Evolutionary conservation across 2,797 vertebrate genomes (phyloP), one percentile per base, ranked within the genome.

Genomic region (Sebastes nivosus): DNA sequence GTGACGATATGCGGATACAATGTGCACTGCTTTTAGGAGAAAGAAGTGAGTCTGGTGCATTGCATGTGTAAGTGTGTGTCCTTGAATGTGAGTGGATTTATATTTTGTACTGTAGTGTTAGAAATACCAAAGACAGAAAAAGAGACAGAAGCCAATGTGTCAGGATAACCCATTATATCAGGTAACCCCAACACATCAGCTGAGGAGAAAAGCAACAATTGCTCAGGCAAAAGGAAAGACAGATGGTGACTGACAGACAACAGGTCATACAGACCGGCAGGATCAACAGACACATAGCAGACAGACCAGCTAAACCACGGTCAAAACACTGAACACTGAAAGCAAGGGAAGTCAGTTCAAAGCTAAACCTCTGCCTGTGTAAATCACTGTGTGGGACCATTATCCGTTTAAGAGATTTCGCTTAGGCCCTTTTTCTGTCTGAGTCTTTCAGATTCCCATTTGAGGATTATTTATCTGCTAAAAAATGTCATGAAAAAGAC

Each of bases 371-470:
- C 87, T 67, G 82, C 83, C 83, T 87, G 88, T 77, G 67, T 92
- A 90, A 91, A 92, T 91, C 86, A 85, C 87, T 77, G 84, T 75
- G 75, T 68, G 76, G 75, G 75, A 70, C 82, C 79, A 54, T 94
- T 86, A 94, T 94, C 93, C 84, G 82, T 92, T 93, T 91, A 93
- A 91, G 83, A 89, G 93, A 93, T 94, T 94, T 93, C 71, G 77
- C 84, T 82, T 67, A 54, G 84, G 81, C 77, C 83, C 68, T 81
- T 76, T 89, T 84, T 88, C 83, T 81, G 71, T 81, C 79, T 75
- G 87, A 88, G 67, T 91, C 81, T 84, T 87, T 83, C 83, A 92
- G 79, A 89, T 92, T 88, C 85, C 81, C 74, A 82, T 93, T 87
- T 86, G 78, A 83, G 88, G 88, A 93, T 93, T 94, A 90, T 84